Percentiles rank a stretch among this genome's conserved stretches.
These are phyloP conservation scores for Meles meles DNA, from an alignment of 2,113 vertebrate genomes.

Conservation along the genomic window DNA sequence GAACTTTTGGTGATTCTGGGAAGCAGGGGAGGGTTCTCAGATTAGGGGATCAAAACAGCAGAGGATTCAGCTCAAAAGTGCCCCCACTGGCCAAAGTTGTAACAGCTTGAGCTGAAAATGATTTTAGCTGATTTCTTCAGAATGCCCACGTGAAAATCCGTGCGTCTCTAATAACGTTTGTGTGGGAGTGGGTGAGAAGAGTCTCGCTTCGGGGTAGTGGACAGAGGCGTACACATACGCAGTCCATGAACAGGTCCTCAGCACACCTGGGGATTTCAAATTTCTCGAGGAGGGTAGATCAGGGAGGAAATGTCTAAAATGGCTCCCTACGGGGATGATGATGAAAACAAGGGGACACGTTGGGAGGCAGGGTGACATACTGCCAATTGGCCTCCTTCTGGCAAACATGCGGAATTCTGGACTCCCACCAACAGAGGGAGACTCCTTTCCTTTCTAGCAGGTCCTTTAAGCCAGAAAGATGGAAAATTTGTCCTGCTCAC, in stretches of 20 bases:
- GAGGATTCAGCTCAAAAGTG: not conserved
- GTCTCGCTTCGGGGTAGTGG: not conserved
- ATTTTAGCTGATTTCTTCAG: not conserved
- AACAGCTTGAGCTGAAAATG: not conserved
- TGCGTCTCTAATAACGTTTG: not conserved
- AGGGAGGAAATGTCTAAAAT: not conserved
- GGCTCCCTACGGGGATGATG: not conserved
- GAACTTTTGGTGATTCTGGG: not conserved
- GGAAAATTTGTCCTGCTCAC: not conserved
- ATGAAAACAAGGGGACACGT: not conserved
- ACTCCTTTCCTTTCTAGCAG: not conserved
- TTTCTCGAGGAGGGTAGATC: not conserved
- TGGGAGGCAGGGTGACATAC: not conserved
- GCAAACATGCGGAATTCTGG: not conserved
- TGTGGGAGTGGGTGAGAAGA: not conserved
- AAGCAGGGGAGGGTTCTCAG: not conserved
- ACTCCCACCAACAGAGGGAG: not conserved
- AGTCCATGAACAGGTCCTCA: not conserved
- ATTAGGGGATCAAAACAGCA: not conserved
- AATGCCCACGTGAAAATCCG: not conserved
- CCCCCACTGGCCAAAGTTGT: not conserved
- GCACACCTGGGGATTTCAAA: not conserved
- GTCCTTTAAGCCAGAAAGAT: not conserved
- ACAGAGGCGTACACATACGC: not conserved
- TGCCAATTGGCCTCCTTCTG: not conserved